phyloP scores from a whole-genome alignment of 1,140 invertebrate genomes.

The Amphibalanus amphitrite region DNA sequence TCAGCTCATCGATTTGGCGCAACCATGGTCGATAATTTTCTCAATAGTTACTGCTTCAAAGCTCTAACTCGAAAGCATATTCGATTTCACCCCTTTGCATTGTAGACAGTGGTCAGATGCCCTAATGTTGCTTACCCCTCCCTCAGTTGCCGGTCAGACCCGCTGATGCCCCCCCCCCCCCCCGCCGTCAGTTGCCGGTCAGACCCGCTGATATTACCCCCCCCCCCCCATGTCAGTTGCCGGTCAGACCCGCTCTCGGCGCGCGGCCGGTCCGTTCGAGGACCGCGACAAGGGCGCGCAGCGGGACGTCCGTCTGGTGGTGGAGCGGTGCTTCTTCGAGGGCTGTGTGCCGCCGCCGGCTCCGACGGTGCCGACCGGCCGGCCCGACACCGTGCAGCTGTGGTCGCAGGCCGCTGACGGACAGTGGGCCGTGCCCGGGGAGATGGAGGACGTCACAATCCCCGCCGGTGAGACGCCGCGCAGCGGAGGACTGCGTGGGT shows the following conservation, averaged over 20 bases:
- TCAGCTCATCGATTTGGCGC: too few relatives aligned
- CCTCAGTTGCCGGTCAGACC: too few relatives aligned
- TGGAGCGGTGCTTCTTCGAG: constrained; percentile 13
- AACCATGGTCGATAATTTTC: too few relatives aligned
- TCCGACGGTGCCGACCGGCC: constrained; percentile 11
- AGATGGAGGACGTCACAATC: constrained; percentile 13
- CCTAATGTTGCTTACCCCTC: too few relatives aligned
- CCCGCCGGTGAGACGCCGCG: constrained; percentile 11
- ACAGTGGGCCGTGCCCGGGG: constrained; percentile 7
- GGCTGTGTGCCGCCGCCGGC: constrained; percentile 13
- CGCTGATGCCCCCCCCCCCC: too few relatives aligned
- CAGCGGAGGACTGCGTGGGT: too few relatives aligned
- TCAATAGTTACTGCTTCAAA: too few relatives aligned
- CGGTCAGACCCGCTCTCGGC: background rate
- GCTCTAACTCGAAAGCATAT: too few relatives aligned
- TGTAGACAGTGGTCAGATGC: too few relatives aligned
- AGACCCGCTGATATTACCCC: too few relatives aligned
- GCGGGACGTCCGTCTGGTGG: constrained; percentile 3
- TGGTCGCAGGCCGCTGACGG: constrained; percentile 13
- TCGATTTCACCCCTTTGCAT: too few relatives aligned
- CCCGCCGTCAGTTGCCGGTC: too few relatives aligned
- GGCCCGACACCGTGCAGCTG: constrained; percentile 6
- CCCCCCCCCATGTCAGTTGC: background rate
- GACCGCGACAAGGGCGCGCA: background rate
- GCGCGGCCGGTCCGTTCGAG: background rate